Evolutionary conservation across 2,113 vertebrate species (phyloP).

Genomic region (zebrafish (Danio rerio)): DNA sequence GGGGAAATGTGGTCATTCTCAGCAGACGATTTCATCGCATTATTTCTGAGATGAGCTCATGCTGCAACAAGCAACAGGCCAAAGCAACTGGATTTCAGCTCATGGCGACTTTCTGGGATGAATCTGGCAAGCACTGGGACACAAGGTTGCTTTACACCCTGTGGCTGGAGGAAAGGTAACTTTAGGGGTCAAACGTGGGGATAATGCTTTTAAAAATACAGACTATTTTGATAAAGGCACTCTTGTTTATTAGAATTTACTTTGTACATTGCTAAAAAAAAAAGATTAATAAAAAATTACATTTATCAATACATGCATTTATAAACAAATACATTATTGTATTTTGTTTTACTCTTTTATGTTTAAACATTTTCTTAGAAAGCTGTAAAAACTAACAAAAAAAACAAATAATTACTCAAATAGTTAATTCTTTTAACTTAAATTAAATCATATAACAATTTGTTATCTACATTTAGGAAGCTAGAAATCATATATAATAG

Average conservation of each 20-base stretch:
- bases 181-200: background rate
- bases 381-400: no score
- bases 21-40: constrained; percentile 18
- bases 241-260: background rate
- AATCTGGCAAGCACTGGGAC: constrained; percentile 18
- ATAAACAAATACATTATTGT: no score
- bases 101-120: constrained; percentile 19
- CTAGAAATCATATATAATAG: no score
- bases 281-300: no score
- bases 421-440: no score
- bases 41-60: constrained; percentile 31
- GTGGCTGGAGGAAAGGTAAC: background rate
- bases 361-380: no score
- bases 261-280: no score
- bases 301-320: no score
- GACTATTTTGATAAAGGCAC: background rate
- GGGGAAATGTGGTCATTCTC: constrained; percentile 14
- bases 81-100: constrained; percentile 34
- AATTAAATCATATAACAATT: no score
- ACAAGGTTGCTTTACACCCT: background rate
- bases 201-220: background rate
- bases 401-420: no score
- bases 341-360: no score
- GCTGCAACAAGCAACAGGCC: constrained; percentile 28
- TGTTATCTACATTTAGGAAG: no score